Conservation (phyloP, 1,140 invertebrate genomes). For the Amyelois transitella region DNA sequence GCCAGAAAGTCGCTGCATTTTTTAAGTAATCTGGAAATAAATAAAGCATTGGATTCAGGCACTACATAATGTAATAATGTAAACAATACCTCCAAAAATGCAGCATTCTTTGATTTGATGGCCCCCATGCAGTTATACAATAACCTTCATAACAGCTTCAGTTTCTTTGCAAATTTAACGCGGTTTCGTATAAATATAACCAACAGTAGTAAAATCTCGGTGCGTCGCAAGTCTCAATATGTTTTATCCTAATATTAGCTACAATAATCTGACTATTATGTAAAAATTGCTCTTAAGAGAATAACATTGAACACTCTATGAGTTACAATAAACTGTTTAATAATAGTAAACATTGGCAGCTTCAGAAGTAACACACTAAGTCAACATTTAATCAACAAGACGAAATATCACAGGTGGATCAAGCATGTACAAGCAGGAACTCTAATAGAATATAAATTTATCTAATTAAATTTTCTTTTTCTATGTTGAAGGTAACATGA, state of each 20-base stretch:
- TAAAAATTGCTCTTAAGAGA: conserved; percentile 10
- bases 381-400: conserved; percentile 45
- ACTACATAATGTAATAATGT: conserved; percentile 1
- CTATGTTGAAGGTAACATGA: conserved; percentile 25
- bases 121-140: conserved; percentile 58
- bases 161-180: conserved; percentile 13
- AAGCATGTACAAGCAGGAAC: conserved; percentile 66
- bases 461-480: conserved; percentile 22
- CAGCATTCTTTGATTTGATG: conserved; percentile 64
- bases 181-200: conserved; percentile 2
- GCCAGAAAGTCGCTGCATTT: not conserved
- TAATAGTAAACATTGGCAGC: conserved; percentile 40
- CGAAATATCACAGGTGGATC: conserved; percentile 66
- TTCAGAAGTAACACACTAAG: conserved; percentile 40
- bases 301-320: conserved; percentile 42
- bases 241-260: conserved; percentile 1
- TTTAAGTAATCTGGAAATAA: not conserved
- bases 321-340: conserved; percentile 20
- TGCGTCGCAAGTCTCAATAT: conserved; percentile 7
- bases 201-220: conserved; percentile 28
- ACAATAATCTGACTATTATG: conserved; percentile 3
- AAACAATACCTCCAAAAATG: conserved; percentile 54
- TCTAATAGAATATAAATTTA: conserved; percentile 46
- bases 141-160: conserved; percentile 27
- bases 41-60: not conserved